A percentile compares a stretch with the other conserved stretches of the same genome.
phyloP scores from a whole-genome alignment of 2,797 vertebrate species.

The Sus cebifrons region DNA sequence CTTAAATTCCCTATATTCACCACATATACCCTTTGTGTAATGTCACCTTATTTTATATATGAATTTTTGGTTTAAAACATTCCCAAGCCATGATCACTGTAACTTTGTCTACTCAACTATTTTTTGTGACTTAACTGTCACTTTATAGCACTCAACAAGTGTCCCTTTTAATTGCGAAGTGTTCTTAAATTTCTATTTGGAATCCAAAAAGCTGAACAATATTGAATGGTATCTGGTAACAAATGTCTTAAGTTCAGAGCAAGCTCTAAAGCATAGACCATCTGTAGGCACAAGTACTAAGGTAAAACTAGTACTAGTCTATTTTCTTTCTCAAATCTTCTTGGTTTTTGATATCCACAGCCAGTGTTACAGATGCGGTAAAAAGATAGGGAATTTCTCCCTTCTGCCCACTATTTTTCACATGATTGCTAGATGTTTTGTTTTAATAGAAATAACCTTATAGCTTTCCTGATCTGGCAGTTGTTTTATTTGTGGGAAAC shows the following conservation, averaged over 20 bases:
- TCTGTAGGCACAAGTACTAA: not conserved
- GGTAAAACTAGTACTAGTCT: not conserved
- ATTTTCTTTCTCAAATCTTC: not conserved
- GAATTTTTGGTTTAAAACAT: conserved; percentile 58
- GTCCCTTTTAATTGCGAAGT: not conserved
- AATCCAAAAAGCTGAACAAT: conserved; percentile 20
- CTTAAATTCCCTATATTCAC: not conserved
- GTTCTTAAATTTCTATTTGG: conserved; percentile 14
- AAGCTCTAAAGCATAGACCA: not conserved
- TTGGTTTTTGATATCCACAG: not conserved
- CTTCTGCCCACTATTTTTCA: not conserved
- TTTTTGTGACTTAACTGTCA: conserved; percentile 27
- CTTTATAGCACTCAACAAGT: not conserved
- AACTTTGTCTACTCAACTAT: not conserved
- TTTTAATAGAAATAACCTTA: not conserved
- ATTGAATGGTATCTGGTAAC: not conserved
- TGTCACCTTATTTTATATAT: not conserved
- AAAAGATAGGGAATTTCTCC: conserved; percentile 19
- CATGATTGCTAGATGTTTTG: not conserved
- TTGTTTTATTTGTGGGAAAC: conserved; percentile 52
- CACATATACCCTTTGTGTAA: not conserved
- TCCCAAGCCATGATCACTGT: not conserved
- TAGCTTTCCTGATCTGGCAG: conserved; percentile 5
- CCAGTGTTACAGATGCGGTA: not conserved
- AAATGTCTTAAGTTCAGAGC: not conserved